A percentile compares a stretch with the other conserved stretches of the same genome.
phyloP scores from a whole-genome alignment of 2,888 invertebrate species.

The Nemotelus nigrinus region DNA sequence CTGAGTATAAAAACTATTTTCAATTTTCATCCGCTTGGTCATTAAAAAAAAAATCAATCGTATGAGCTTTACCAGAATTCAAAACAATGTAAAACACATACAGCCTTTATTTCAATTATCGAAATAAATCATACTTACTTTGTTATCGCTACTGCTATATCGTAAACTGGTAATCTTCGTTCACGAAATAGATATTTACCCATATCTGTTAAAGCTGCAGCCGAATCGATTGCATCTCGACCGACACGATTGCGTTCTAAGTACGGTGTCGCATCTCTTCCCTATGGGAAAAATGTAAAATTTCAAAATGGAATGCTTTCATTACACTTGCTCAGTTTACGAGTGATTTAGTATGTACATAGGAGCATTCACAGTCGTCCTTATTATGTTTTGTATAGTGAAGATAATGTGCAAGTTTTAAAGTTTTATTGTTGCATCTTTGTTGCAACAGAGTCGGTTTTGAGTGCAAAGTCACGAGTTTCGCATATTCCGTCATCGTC shows the following conservation, averaged over 20 bases:
- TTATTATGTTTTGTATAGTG: too few species aligned
- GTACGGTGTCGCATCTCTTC: constrained; percentile 94
- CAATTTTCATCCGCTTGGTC: too few species aligned
- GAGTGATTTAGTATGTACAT: too few species aligned
- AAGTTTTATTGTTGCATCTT: too few species aligned
- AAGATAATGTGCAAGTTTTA: too few species aligned
- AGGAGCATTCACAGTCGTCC: too few species aligned
- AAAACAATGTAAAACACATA: not conserved
- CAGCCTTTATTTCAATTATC: constrained; percentile 5
- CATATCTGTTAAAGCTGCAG: constrained; percentile 94
- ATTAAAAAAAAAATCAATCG: too few species aligned
- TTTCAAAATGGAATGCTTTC: constrained; percentile 33
- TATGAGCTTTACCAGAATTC: not conserved
- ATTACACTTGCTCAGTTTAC: too few species aligned
- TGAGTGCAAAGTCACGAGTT: too few species aligned
- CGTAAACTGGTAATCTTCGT: constrained; percentile 91
- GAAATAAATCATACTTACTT: constrained; percentile 75
- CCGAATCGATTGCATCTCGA: constrained; percentile 93
- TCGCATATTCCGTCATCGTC: too few species aligned
- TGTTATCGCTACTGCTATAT: constrained; percentile 94
- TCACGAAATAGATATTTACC: constrained; percentile 97
- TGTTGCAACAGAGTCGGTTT: too few species aligned
- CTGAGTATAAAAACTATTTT: too few species aligned
- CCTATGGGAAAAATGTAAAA: constrained; percentile 67
- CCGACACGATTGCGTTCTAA: constrained; percentile 93